Percentiles rank a stretch among this genome's conserved stretches.
Conservation (phyloP, 2,888 invertebrate species). For the Nebria brevicollis region DNA sequence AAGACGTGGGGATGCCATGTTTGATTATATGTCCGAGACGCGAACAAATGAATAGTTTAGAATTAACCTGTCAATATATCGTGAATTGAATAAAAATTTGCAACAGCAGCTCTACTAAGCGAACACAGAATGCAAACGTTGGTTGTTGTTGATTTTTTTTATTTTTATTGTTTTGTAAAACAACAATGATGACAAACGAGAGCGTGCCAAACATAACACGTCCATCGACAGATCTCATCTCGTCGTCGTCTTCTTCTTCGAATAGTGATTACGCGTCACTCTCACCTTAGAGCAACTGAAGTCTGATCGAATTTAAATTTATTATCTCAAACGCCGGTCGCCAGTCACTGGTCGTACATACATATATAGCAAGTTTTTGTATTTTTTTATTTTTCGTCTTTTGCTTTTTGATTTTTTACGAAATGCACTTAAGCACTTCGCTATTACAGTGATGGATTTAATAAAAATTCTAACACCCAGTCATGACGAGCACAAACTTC, state of each 20-base stretch:
- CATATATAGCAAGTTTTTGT: neutral
- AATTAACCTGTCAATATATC: constrained; percentile 41
- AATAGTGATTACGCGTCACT: neutral
- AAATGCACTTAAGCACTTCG: neutral
- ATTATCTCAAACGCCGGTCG: neutral
- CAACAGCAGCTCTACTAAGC: neutral
- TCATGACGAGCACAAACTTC: neutral
- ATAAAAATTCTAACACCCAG: neutral
- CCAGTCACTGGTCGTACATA: neutral
- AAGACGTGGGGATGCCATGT: constrained; percentile 38
- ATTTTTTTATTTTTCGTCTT: neutral
- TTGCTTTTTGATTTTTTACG: neutral
- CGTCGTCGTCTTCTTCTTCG: neutral
- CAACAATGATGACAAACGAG: neutral
- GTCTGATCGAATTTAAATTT: neutral
- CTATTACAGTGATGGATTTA: neutral
- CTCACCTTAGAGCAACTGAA: neutral
- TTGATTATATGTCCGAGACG: constrained; percentile 25
- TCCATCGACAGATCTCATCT: constrained; percentile 1
- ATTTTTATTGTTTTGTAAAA: neutral
- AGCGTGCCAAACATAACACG: constrained; percentile 1
- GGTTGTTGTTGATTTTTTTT: neutral
- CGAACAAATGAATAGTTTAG: constrained; percentile 30
- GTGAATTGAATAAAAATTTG: constrained; percentile 33
- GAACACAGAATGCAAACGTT: neutral